phyloP scores from a whole-genome alignment of 2,888 invertebrate species.

The Heliconius erato region DNA sequence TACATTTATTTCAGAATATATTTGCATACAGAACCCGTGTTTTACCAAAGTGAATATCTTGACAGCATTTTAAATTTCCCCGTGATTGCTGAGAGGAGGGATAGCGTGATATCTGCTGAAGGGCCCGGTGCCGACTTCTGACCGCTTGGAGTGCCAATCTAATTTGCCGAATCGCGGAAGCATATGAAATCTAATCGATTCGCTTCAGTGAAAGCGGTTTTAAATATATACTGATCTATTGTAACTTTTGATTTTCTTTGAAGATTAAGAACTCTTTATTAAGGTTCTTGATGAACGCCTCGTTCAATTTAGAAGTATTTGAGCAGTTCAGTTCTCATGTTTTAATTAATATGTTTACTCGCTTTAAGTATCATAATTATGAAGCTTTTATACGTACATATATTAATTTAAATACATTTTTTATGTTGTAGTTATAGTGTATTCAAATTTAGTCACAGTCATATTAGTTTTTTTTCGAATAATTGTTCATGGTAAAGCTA shows the following conservation, averaged over 20 bases:
- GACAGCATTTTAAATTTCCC: slow-evolving; percentile 69
- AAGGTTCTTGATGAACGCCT: slow-evolving; percentile 9
- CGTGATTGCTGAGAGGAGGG: slow-evolving; percentile 72
- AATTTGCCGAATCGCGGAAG: slow-evolving; percentile 83
- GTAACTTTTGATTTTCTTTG: slow-evolving; percentile 14
- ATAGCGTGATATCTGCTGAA: slow-evolving; percentile 71
- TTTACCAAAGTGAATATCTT: slow-evolving; percentile 52
- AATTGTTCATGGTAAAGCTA: too few species aligned
- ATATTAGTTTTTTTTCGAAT: too few species aligned
- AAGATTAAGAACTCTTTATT: slow-evolving; percentile 18
- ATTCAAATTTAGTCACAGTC: background rate
- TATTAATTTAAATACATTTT: too few species aligned
- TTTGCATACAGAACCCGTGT: slow-evolving; percentile 61
- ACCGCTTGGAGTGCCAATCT: slow-evolving; percentile 83
- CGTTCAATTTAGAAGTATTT: background rate
- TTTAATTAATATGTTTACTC: slow-evolving; percentile 5
- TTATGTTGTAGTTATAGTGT: background rate
- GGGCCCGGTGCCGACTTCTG: slow-evolving; percentile 81
- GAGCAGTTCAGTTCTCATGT: background rate
- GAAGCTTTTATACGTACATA: background rate
- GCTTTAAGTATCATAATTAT: background rate
- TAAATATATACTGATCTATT: slow-evolving; percentile 34
- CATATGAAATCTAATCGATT: slow-evolving; percentile 82
- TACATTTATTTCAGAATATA: background rate
- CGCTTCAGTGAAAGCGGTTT: slow-evolving; percentile 55